Percentiles rank a stretch among this genome's conserved stretches.
Evolutionary conservation across 2,113 vertebrate species (phyloP).

Genomic region (Meriones unguiculatus): DNA sequence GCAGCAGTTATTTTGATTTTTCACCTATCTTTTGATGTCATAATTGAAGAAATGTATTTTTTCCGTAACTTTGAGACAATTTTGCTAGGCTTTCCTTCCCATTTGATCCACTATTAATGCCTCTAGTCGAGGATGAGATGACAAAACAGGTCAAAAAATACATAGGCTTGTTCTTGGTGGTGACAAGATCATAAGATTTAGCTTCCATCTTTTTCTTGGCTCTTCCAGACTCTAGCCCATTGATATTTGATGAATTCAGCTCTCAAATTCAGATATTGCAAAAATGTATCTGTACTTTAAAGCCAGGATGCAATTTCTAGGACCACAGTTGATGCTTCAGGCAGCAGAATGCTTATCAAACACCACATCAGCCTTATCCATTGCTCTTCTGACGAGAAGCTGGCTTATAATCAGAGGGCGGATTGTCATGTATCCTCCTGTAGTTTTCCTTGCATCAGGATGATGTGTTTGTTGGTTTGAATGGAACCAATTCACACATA

Average conservation of each 20-base stretch:
- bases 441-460: background rate
- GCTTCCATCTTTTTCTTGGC: background rate
- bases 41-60: background rate
- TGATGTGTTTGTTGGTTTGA: background rate
- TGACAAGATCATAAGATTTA: background rate
- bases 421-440: background rate
- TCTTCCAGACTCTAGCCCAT: background rate
- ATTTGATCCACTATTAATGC: background rate
- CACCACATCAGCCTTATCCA: background rate
- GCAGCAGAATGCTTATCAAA: background rate
- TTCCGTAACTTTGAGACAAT: constrained; percentile 13
- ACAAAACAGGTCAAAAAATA: constrained; percentile 8
- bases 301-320: background rate
- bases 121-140: background rate
- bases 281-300: background rate
- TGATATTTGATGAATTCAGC: background rate
- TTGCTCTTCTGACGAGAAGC: background rate
- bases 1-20: background rate
- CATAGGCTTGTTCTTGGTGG: background rate
- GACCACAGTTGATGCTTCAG: background rate
- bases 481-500: background rate
- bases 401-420: background rate
- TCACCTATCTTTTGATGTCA: background rate
- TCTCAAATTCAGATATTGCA: background rate
- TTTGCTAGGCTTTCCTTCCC: constrained; percentile 19